Base-by-base conservation (phyloP, 2,888 invertebrate genomes). In the Oscheius sp. region DNA sequence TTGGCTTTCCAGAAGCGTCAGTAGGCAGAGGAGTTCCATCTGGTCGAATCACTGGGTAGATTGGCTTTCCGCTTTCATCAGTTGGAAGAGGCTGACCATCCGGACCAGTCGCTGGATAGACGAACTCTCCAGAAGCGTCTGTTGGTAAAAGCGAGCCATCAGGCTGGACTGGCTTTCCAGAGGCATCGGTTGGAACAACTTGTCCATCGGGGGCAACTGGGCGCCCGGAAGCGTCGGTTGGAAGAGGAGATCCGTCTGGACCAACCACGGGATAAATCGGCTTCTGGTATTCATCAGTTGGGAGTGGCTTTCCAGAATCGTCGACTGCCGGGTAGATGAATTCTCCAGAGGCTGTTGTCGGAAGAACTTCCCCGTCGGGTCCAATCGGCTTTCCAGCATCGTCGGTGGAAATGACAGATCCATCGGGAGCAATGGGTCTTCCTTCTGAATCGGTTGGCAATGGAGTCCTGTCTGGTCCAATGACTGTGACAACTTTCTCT, bases 391-490 rank as follows among this genome's bases (percentile, higher is more conserved):
- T 53, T 29, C 53, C 53, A 27, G 23, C 23, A 52, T 66, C 71
- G 37, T 75, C 69, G n/a, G 68, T 64, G 42, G 71, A 76, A 10
- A 53, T 17, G 17, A 58, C 17, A 20, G 71, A 68, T 27, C 81
- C 82, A 12, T 57, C 31, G 12, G 34, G 74, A 39, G 81, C 80
- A 4, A 53, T 31, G 27, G 58, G 3, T 25, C 72, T 67, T 27
- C 81, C 82, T 15, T 63, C 31, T 6, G 34, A 74, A 37, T 82
- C 80, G n/a, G 78, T 83, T n/a, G 76, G 72, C 3, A 72, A 63
- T 4, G 53, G 39, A 68, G 69, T 72, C 74, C 77, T 77, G 27
- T 79, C 70, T 23, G 68, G 72, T 46, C 71, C 72, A 15, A 78
- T 50, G 33, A 71, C 70, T 6, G 33, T 73, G 23, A 34, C 67